These are phyloP conservation scores for Platyrinchus mystaceus DNA, from an alignment of 2,797 vertebrate genomes.

Conservation along the genomic window DNA sequence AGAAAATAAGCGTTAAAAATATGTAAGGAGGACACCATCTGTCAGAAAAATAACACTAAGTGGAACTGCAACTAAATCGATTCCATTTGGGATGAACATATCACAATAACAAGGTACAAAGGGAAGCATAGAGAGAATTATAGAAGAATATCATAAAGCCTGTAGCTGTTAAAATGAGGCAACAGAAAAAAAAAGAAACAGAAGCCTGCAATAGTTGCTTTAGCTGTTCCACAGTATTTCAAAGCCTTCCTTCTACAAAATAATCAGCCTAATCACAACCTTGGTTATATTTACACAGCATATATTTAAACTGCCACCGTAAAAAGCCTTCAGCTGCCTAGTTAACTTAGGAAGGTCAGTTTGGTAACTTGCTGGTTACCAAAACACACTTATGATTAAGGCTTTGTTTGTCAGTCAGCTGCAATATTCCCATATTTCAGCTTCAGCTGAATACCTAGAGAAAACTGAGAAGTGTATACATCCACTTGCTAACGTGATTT, in stretches of 20 bases:
- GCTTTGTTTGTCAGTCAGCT: constrained; percentile 5
- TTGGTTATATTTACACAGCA: not conserved
- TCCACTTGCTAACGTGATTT: not conserved
- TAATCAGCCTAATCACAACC: not conserved
- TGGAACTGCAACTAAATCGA: not conserved
- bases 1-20: not conserved
- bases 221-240: not conserved
- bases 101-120: not conserved
- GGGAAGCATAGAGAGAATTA: not conserved
- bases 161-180: not conserved
- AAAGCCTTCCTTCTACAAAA: not conserved
- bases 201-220: not conserved
- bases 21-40: not conserved
- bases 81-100: not conserved
- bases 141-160: not conserved
- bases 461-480: not conserved
- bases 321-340: not conserved
- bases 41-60: not conserved
- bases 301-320: not conserved
- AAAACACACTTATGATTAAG: not conserved
- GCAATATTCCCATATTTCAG: not conserved
- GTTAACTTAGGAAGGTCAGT: not conserved
- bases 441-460: not conserved
- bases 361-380: not conserved
- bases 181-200: not conserved